A percentile compares a stretch with the other conserved stretches of the same genome.
Evolutionary conservation across 2,888 invertebrate species (phyloP).

Genomic region (Ormyrus thymus): DNA sequence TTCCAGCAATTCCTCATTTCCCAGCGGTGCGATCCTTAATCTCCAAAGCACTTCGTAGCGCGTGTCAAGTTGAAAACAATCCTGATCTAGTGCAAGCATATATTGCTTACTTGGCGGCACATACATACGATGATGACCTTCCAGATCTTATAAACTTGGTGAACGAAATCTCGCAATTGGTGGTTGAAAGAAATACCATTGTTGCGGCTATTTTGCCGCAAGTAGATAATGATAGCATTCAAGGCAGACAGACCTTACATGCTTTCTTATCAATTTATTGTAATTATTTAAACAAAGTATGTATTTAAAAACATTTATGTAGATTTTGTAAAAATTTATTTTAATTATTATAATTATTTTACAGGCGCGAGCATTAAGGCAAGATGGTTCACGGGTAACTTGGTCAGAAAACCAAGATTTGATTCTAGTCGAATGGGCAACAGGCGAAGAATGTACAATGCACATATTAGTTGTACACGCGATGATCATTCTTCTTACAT

Average conservation of each 20-base stretch:
- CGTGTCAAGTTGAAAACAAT: constrained; percentile 93
- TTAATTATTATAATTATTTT: too few species aligned
- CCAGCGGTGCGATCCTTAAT: constrained; percentile 82
- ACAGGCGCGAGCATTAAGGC: constrained; percentile 79
- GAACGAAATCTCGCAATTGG: constrained; percentile 90
- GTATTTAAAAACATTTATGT: not conserved
- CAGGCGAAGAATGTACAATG: constrained; percentile 84
- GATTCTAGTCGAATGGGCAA: constrained; percentile 85
- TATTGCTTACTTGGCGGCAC: constrained; percentile 87
- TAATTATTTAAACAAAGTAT: constrained; percentile 82
- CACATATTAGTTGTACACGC: constrained; percentile 89
- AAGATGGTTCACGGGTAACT: constrained; percentile 75
- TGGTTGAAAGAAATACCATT: constrained; percentile 93
- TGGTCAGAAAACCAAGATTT: constrained; percentile 86
- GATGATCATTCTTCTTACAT: constrained; percentile 87
- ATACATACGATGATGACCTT: constrained; percentile 82
- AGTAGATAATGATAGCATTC: constrained; percentile 73
- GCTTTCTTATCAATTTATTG: constrained; percentile 84
- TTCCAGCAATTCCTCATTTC: constrained; percentile 89
- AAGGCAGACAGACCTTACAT: constrained; percentile 79
- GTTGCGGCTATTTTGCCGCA: constrained; percentile 87
- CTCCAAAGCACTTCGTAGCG: constrained; percentile 85
- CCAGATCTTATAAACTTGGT: constrained; percentile 82
- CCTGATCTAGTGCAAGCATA: constrained; percentile 89
- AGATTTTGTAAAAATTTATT: constrained; percentile 1